Evolutionary conservation across 2,888 invertebrate species (phyloP), one percentile per base, ranked within the genome.

Genomic region (Meteorus cinctellus): DNA sequence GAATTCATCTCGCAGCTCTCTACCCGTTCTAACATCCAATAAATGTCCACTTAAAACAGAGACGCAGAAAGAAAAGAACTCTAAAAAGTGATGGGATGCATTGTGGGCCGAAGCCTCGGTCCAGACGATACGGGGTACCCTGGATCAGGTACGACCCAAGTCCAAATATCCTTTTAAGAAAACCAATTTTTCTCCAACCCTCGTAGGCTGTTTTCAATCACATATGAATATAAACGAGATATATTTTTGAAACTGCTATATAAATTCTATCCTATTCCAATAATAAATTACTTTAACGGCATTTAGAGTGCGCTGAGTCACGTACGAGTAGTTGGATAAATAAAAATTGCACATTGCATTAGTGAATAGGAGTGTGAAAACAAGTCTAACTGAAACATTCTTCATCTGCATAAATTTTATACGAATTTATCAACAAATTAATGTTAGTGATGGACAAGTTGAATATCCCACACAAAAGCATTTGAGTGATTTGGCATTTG

Each of bases 61-160:
- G 83, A 88, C 86, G 87, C 87, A 85, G 86, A 87, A 87, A 88
- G 87, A 87, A 88, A 65, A 87, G 85, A 83, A 86, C 86, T 55
- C 55, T 87, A 86, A 88, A 88, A 87, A 82, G 72, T 72, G 88
- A 88, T 88, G 88, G 88, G 88, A 87, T 88, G 88, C 88, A 87
- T 87, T 88, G 84, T 85, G 87, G 88, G 87, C 87, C 87, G 87
- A 87, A 87, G 87, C 88, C 87, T 88, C 86, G 88, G 88, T 87
- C 87, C 87, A 87, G 87, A 87, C 87, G 87, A 88, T 88, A 88
- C 87, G 82, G 87, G 88, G 86, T 87, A 88, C 86, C 88, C 88
- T 87, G 87, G 87, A 88, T 87, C 88, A 88, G 88, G 88, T 88
- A 88, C 87, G 88, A 88, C 87, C 88, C 87, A 87, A 86, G 85